Percentiles rank a stretch among this genome's conserved stretches.
Conservation (phyloP, 2,113 vertebrate genomes). For the Channa argus region DNA sequence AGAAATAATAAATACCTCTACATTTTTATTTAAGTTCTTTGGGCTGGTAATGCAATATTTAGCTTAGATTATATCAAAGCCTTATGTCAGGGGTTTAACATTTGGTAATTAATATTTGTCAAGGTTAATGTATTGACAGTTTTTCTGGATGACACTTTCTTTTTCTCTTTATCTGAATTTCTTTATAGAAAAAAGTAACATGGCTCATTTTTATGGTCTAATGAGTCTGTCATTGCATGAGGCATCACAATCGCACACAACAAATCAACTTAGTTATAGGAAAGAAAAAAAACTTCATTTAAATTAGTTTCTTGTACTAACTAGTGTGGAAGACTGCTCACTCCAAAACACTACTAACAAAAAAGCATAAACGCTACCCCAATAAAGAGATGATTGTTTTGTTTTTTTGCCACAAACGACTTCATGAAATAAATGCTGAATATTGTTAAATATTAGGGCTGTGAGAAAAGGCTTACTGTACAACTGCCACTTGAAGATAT, state of each 20-base stretch:
- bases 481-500: background rate
- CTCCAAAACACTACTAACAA: constrained; percentile 17
- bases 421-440: background rate
- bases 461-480: background rate
- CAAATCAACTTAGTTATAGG: constrained; percentile 62
- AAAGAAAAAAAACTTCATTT: constrained; percentile 40
- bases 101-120: too few species aligned
- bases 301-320: constrained; percentile 51
- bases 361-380: constrained; percentile 1
- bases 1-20: too few species aligned
- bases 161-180: constrained; percentile 2
- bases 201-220: constrained; percentile 78
- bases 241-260: constrained; percentile 58
- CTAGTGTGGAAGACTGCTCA: constrained; percentile 42
- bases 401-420: background rate
- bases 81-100: too few species aligned
- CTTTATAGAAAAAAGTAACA: constrained; percentile 50
- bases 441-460: background rate
- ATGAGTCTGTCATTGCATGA: constrained; percentile 57
- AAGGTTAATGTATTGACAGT: background rate
- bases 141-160: background rate
- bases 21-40: too few species aligned
- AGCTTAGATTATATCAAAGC: too few species aligned
- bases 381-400: background rate
- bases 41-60: too few species aligned